A percentile compares a stretch with the other conserved stretches of the same genome.
Conservation (phyloP, 2,113 vertebrate genomes). For the Vimba vimba region DNA sequence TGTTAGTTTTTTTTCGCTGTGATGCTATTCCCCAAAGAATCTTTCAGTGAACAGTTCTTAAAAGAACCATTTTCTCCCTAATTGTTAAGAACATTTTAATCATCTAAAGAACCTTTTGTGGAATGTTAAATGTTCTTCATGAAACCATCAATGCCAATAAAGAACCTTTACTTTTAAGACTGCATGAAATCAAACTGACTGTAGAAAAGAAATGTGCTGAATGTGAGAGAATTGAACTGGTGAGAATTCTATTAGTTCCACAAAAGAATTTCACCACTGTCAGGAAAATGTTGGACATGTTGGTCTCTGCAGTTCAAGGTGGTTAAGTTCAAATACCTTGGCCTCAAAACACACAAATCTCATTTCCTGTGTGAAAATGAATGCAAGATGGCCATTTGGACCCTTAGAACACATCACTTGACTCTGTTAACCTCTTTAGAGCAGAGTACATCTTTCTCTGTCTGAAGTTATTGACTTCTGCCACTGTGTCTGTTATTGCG, state of each 20-base stretch:
- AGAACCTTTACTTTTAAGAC: no score
- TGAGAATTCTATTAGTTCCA: background rate
- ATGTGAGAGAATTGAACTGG: background rate
- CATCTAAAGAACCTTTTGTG: no score
- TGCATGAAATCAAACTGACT: background rate
- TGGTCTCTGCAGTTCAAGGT: background rate
- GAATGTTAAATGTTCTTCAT: no score
- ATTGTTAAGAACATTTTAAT: no score
- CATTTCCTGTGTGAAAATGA: constrained; percentile 41
- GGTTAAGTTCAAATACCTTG: constrained; percentile 1
- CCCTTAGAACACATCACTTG: background rate
- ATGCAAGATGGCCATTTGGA: constrained; percentile 25
- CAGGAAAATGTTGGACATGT: background rate
- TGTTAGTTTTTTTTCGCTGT: no score
- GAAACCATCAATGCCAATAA: no score
- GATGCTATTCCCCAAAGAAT: no score
- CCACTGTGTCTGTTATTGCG: background rate
- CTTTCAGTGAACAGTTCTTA: no score
- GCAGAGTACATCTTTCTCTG: background rate
- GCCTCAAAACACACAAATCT: constrained; percentile 23
- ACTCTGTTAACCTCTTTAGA: background rate
- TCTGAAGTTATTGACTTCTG: background rate
- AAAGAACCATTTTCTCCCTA: no score
- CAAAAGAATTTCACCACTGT: constrained; percentile 8
- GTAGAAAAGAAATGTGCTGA: background rate